These are phyloP conservation scores for Nasonovia ribisnigri DNA, from an alignment of 2,888 invertebrate genomes.

Conservation along the genomic window DNA sequence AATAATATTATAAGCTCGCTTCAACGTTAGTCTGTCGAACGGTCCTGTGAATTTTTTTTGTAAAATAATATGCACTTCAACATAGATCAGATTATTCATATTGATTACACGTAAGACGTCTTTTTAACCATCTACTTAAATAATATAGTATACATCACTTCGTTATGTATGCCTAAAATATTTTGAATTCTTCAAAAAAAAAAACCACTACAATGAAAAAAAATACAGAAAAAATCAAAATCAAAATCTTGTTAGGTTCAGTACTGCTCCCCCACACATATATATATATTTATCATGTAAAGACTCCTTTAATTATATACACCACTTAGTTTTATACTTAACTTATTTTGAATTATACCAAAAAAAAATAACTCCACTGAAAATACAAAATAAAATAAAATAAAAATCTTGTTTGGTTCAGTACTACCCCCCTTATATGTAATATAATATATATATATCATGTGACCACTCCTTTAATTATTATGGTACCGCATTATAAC, in stretches of 20 bases:
- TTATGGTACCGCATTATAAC: neutral
- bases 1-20: neutral
- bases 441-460: neutral
- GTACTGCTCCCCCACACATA: too few relatives aligned
- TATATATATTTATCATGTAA: neutral
- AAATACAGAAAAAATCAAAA: too few relatives aligned
- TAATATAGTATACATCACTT: too few relatives aligned
- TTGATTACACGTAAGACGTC: neutral
- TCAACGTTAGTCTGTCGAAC: neutral
- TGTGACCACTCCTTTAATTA: neutral
- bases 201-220: too few relatives aligned
- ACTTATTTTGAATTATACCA: neutral
- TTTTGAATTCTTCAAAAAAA: too few relatives aligned
- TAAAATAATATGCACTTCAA: neutral
- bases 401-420: neutral
- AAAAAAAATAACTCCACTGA: neutral
- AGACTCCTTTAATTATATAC: neutral
- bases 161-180: too few relatives aligned
- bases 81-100: neutral
- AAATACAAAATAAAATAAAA: too few relatives aligned
- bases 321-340: neutral
- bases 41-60: neutral
- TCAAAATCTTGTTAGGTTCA: too few relatives aligned
- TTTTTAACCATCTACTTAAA: neutral
- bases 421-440: neutral